Evolutionary conservation across 2,888 invertebrate genomes (phyloP).

Genomic region (Leptinotarsa tumamoca): DNA sequence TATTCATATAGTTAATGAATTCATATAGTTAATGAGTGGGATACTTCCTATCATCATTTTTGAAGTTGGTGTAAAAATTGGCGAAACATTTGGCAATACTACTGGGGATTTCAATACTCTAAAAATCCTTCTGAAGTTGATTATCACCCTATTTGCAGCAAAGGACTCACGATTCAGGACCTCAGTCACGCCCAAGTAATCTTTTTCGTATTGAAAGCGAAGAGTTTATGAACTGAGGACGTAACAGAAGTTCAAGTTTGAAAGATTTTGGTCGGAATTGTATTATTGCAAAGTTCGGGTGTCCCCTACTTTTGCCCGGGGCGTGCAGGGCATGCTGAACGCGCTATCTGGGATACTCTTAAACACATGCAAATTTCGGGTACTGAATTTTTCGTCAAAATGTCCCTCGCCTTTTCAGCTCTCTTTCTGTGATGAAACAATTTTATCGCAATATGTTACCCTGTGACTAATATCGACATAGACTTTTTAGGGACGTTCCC

Average conservation of each 20-base stretch:
- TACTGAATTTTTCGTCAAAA: conserved; percentile 35
- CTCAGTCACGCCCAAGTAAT: conserved; percentile 20
- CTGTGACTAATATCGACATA: conserved; percentile 50
- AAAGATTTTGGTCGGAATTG: conserved; percentile 33
- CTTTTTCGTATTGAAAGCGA: conserved; percentile 35
- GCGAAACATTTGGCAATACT: not conserved
- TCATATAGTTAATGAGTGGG: too few species aligned
- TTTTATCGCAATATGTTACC: conserved; percentile 50
- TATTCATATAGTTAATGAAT: too few species aligned
- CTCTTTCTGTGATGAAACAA: conserved; percentile 33
- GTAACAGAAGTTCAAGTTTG: conserved; percentile 29
- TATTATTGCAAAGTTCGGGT: conserved; percentile 36
- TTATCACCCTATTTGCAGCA: not conserved
- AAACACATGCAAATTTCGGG: conserved; percentile 35
- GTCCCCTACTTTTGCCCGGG: conserved; percentile 36
- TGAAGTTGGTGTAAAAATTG: too few species aligned
- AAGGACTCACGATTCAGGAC: conserved; percentile 3
- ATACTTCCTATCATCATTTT: too few species aligned
- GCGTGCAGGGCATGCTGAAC: conserved; percentile 37
- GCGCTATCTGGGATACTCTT: conserved; percentile 26
- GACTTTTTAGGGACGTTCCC: conserved; percentile 58
- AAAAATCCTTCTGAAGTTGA: not conserved
- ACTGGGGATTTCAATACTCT: not conserved
- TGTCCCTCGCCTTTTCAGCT: conserved; percentile 25
- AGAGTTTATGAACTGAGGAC: conserved; percentile 33